These are phyloP conservation scores for Fundulus diaphanus DNA, from an alignment of 2,797 vertebrate genomes.

Conservation along the genomic window DNA sequence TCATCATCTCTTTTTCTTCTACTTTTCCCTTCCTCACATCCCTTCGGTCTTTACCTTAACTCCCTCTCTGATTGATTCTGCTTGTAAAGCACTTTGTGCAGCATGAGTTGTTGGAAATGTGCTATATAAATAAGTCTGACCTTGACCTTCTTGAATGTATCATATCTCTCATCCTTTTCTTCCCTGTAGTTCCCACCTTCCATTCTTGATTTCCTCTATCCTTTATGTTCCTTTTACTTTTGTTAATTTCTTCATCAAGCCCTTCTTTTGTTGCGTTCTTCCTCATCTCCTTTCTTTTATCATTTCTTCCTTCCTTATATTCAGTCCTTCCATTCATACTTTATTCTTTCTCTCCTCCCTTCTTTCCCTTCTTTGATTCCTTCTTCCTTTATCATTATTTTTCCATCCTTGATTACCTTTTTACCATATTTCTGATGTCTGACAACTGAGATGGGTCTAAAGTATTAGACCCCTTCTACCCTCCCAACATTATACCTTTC, in stretches of 20 bases:
- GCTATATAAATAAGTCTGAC: no score
- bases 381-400: background rate
- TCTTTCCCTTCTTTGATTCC: background rate
- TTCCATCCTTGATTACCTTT: background rate
- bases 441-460: background rate
- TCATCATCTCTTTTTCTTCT: background rate
- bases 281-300: background rate
- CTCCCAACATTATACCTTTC: background rate
- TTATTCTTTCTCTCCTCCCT: slow-evolving; percentile 18
- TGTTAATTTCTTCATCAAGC: background rate
- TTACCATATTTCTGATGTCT: background rate
- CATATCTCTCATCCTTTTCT: background rate
- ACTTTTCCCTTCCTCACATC: no score
- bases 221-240: background rate
- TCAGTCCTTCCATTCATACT: background rate
- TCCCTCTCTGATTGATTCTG: no score
- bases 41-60: no score
- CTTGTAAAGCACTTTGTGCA: no score
- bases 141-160: no score
- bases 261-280: background rate
- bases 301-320: background rate
- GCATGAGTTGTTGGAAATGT: no score
- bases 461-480: background rate
- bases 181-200: background rate
- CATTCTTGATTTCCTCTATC: background rate